Evolutionary conservation across 2,888 invertebrate species (phyloP), one percentile per base, ranked within the genome.

Genomic region (Apomyelois bistriatella): DNA sequence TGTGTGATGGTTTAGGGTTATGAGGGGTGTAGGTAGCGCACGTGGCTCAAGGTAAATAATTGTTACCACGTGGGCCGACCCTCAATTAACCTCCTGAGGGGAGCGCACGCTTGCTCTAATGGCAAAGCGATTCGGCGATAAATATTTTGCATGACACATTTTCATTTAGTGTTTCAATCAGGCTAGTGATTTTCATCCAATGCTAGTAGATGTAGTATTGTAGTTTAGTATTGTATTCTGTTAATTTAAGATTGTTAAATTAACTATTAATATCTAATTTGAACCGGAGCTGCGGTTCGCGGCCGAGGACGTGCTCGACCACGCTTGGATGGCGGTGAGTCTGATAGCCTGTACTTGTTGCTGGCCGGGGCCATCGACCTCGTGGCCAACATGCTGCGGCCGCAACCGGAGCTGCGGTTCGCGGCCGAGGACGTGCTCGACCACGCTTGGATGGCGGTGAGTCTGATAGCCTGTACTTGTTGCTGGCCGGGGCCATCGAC

Each of bases 341-440:
- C 22, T 17, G 28, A n/a, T n/a, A n/a, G n/a, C n/a, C 38, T 51
- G 48, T 48, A 72, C 94, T 94, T 52, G 94, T 98, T 56, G 97
- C n/a, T n/a, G n/a, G n/a, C n/a, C n/a, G n/a, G n/a, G n/a, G n/a
- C n/a, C n/a, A n/a, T n/a, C n/a, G n/a, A n/a, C n/a, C n/a, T n/a
- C n/a, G n/a, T n/a, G n/a, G n/a, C n/a, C n/a, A n/a, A n/a, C n/a
- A n/a, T n/a, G n/a, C n/a, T n/a, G n/a, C n/a, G n/a, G n/a, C n/a
- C n/a, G n/a, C n/a, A n/a, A n/a, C 96, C 97, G 0, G 96, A 97
- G 63, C 90, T 96, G 56, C 93, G 99, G 65, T 96, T 97, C 78
- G 95, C 96, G 47, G 97, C 98, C n/a, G 96, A 96, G 76, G 97
- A 98, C 73, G 96, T 98, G 55, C 92, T 98, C 16, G 96, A 97